These are phyloP conservation scores for Terrapene triunguis DNA, from an alignment of 2,113 vertebrate genomes.

Conservation along the genomic window DNA sequence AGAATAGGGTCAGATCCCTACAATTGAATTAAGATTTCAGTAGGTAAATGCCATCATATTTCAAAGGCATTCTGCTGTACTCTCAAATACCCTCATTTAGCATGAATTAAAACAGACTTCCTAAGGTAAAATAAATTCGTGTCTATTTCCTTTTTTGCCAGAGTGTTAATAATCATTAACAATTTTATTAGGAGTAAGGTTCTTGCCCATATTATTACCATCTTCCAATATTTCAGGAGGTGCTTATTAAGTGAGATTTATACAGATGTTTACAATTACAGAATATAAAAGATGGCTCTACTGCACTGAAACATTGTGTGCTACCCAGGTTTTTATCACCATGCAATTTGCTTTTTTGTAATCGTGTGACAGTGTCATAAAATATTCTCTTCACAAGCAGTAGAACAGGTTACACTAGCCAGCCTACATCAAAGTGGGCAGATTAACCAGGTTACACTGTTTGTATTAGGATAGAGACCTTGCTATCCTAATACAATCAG, in stretches of 20 bases:
- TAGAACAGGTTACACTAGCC: neutral
- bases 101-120: slow-evolving; percentile 2
- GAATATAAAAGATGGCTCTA: neutral
- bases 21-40: slow-evolving; percentile 13
- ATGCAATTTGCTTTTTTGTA: neutral
- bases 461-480: neutral
- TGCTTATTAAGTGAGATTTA: neutral
- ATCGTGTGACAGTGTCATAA: neutral
- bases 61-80: neutral
- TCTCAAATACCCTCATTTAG: slow-evolving; percentile 29
- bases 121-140: neutral
- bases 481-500: neutral
- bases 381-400: neutral
- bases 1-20: neutral
- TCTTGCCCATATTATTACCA: neutral
- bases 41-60: slow-evolving; percentile 24
- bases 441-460: neutral
- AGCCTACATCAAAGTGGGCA: neutral
- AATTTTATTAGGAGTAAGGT: slow-evolving; percentile 11
- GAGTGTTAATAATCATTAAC: neutral
- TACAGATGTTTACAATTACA: neutral
- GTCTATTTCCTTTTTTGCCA: neutral
- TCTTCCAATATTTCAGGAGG: slow-evolving; percentile 1
- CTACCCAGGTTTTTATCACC: neutral
- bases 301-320: neutral